These are phyloP conservation scores for Leucoraja ocellata DNA, from an alignment of 2,797 vertebrate species.

Conservation along the genomic window DNA sequence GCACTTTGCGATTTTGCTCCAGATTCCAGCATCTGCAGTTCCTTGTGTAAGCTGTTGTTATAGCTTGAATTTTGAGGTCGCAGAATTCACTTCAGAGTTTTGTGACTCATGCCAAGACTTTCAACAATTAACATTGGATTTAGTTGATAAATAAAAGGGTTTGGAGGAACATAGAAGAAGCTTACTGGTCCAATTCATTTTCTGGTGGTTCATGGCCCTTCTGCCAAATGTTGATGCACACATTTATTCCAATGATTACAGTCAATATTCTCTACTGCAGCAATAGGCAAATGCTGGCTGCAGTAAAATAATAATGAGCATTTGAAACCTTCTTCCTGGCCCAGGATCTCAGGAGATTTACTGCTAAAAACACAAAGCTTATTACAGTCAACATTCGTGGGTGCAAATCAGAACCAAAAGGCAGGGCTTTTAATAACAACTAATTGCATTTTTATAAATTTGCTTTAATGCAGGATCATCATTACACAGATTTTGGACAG, in stretches of 20 bases:
- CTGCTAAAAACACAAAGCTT: not conserved
- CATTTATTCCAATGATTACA: not conserved
- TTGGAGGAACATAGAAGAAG: not conserved
- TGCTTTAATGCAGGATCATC: not conserved
- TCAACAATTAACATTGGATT: not conserved
- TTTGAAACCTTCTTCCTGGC: not conserved
- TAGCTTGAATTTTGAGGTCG: no score
- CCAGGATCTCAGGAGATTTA: not conserved
- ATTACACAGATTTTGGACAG: not conserved
- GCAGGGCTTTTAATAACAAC: not conserved
- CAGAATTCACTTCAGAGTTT: not conserved
- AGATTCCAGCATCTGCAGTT: no score
- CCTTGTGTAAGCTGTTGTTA: not conserved
- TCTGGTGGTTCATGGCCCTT: not conserved
- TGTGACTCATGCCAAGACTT: not conserved
- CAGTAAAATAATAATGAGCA: not conserved
- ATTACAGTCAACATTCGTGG: not conserved
- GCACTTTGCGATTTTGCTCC: no score
- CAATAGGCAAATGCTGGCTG: not conserved
- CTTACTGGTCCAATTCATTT: not conserved
- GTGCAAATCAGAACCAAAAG: not conserved
- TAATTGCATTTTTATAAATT: not conserved
- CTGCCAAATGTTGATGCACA: not conserved
- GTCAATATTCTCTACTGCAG: not conserved
- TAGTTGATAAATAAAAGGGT: not conserved